Evolutionary conservation across 2,888 invertebrate genomes (phyloP), one percentile per base, ranked within the genome.

Genomic region (Thereva unica): DNA sequence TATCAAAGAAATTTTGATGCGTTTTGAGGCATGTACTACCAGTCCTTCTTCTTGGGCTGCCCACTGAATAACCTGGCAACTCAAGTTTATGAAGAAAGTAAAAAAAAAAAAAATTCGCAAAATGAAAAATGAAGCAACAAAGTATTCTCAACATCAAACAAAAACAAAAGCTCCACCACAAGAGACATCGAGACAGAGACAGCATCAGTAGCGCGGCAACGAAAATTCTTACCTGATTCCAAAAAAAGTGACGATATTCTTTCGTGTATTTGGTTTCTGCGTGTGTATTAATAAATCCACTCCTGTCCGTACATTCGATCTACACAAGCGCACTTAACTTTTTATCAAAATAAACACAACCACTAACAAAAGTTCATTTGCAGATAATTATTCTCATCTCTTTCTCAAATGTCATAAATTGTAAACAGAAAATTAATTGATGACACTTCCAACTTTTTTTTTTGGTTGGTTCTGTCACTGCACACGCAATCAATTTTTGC

Each of bases 321-420:
- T 41, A 50, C 61, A 61, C 61, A 61, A 50, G 61, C 61, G 61
- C 23, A 49, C 50, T 41, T 40, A n/a, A 8, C 12, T 50, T 61
- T 61, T 50, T 50, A 50, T 63, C 63, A 67, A 71, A 66, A 66
- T 66, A 66, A 66, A 68, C 64, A 69, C 57, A 59, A 71, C 67
- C 64, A 59, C 55, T 23, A 23, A 1, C 23, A 50, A 40, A 54
- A 50, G 41, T 64, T 44, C 50, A 52, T 57, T 57, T 66, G 55
- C 52, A 45, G 68, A 67, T 66, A 49, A 67, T 63, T 66, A 5
- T 12, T 34, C 23, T 61, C 53, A 63, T 72, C 71, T 70, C 72
- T 69, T 71, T 72, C 69, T 63, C 69, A 72, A 67, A 73, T 73
- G 73, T 73, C 73, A 73, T 73, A 73, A 73, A 72, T 73, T 73